Percentiles rank a stretch among this genome's conserved stretches.
Evolutionary conservation across 2,113 vertebrate genomes (phyloP).

Genomic region (Thinocorus orbignyianus): DNA sequence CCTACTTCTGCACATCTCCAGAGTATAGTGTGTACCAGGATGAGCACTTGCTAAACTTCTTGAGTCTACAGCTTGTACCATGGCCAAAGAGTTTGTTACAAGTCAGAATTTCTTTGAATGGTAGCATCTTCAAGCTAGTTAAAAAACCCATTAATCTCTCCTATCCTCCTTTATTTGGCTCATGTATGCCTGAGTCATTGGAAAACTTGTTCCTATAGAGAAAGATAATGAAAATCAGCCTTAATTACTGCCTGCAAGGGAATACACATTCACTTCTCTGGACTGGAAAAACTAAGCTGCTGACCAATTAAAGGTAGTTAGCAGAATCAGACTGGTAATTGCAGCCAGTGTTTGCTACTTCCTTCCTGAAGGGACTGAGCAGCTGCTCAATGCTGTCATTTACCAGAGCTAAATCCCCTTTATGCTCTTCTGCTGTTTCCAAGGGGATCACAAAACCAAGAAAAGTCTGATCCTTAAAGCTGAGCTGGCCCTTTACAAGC

Average conservation of each 20-base stretch:
- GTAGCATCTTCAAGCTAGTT: background rate
- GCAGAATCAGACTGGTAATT: background rate
- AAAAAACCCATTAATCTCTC: background rate
- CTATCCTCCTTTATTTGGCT: background rate
- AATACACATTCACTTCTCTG: background rate
- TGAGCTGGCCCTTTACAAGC: background rate
- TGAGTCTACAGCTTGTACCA: background rate
- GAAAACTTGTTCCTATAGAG: background rate
- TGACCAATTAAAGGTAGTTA: conserved; percentile 21
- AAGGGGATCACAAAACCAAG: background rate
- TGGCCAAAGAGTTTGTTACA: background rate
- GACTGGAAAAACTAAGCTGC: background rate
- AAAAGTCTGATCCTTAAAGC: background rate
- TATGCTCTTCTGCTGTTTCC: background rate
- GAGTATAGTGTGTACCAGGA: background rate
- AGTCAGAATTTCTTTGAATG: background rate
- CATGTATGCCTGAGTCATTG: background rate
- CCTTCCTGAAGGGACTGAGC: background rate
- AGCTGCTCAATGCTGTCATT: background rate
- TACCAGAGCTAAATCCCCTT: background rate
- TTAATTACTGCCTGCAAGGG: background rate
- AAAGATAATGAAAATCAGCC: background rate
- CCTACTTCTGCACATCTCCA: background rate
- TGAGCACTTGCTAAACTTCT: background rate
- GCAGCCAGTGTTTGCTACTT: background rate